phyloP scores from a whole-genome alignment of 2,797 vertebrate species.

The Glossophaga mutica region DNA sequence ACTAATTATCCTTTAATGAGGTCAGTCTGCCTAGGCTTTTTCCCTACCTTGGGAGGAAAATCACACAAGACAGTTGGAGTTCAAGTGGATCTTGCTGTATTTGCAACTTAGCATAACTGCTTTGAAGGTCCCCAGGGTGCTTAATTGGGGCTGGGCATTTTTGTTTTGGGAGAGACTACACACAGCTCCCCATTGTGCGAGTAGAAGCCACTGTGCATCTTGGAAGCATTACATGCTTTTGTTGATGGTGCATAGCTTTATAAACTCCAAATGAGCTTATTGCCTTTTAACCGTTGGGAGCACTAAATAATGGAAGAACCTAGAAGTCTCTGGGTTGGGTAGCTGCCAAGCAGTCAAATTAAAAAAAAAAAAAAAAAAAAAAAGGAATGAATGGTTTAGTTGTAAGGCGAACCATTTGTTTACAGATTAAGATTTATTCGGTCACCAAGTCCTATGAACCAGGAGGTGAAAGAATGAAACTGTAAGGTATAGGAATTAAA shows the following conservation, averaged over 20 bases:
- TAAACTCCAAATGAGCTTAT: conserved; percentile 85
- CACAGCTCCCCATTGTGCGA: conserved; percentile 74
- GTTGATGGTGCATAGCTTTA: conserved; percentile 83
- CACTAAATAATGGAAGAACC: conserved; percentile 82
- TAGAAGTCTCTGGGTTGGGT: conserved; percentile 80
- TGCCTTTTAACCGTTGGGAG: conserved; percentile 84
- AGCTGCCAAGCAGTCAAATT: conserved; percentile 78
- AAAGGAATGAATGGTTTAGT: conserved; percentile 81
- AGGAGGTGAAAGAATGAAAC: conserved; percentile 78
- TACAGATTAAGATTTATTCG: conserved; percentile 84
- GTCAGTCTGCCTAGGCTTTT: conserved; percentile 53
- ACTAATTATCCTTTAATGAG: conserved; percentile 72
- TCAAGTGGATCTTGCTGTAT: conserved; percentile 72
- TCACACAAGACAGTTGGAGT: conserved; percentile 63
- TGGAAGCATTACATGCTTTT: conserved; percentile 81
- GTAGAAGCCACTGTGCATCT: conserved; percentile 70
- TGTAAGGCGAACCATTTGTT: conserved; percentile 85
- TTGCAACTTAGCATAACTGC: conserved; percentile 74
- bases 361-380: conserved; percentile 62
- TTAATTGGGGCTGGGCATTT: conserved; percentile 67
- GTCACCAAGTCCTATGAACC: conserved; percentile 80
- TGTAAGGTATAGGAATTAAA: conserved; percentile 77
- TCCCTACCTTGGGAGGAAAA: conserved; percentile 65
- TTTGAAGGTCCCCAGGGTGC: conserved; percentile 55
- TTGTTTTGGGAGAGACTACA: neutral